A percentile compares a stretch with the other conserved stretches of the same genome.
Evolutionary conservation across 2,797 vertebrate genomes (phyloP).

Genomic region (Emys orbicularis): DNA sequence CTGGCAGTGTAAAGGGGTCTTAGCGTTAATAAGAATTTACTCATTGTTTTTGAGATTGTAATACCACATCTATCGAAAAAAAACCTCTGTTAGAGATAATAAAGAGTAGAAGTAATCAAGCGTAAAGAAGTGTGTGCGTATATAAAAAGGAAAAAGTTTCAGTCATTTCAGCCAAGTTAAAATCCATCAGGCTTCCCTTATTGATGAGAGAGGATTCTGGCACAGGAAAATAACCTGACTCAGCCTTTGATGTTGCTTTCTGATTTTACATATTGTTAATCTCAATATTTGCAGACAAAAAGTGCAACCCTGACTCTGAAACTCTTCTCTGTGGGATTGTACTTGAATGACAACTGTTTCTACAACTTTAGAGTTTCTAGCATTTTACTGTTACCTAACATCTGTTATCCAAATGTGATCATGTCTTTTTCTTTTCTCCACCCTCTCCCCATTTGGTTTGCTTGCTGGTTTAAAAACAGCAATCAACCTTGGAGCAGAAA

Average conservation of each 20-base stretch:
- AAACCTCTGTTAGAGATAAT: background rate
- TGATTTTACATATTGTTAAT: background rate
- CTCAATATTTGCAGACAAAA: background rate
- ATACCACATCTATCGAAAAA: background rate
- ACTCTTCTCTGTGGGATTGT: background rate
- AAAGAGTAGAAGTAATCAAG: background rate
- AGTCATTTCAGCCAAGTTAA: background rate
- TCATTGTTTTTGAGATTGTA: background rate
- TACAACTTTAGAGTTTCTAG: background rate
- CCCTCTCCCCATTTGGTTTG: background rate
- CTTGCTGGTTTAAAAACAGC: background rate
- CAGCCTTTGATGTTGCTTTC: background rate
- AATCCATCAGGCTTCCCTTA: background rate
- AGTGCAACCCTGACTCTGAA: background rate
- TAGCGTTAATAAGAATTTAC: background rate
- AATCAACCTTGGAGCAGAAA: background rate
- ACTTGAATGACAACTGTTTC: background rate
- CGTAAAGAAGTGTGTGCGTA: background rate
- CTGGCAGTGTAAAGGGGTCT: background rate
- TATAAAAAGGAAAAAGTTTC: background rate
- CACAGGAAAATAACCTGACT: background rate
- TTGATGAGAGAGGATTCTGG: background rate
- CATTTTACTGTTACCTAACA: background rate
- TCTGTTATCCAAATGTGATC: constrained; percentile 34
- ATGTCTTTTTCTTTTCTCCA: background rate